Evolutionary conservation across 2,888 invertebrate species (phyloP).

Genomic region (Orthosia cruda): DNA sequence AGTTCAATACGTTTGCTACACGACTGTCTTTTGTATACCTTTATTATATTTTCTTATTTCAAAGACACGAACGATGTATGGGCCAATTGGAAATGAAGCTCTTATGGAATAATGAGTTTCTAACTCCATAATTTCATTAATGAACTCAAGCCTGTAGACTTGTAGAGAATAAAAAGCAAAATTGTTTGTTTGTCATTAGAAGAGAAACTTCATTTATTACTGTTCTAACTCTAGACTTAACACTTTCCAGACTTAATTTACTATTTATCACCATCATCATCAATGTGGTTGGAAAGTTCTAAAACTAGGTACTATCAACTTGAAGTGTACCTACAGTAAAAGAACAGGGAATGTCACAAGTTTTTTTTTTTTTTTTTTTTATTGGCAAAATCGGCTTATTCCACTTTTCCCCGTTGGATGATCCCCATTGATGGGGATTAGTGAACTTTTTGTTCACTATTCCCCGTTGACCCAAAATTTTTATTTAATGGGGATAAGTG

Average conservation of each 20-base stretch:
- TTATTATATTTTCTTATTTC: not conserved
- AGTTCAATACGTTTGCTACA: not conserved
- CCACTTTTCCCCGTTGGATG: no score
- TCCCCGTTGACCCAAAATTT: no score
- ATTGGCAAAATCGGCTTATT: no score
- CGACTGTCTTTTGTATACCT: not conserved
- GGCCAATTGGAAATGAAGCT: not conserved
- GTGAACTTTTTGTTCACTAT: no score
- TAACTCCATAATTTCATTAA: not conserved
- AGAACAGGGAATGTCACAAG: no score
- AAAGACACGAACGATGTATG: not conserved
- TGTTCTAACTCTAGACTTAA: not conserved
- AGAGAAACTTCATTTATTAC: not conserved
- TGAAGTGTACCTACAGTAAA: no score
- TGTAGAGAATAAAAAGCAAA: not conserved
- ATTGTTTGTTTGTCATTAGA: conserved; percentile 8
- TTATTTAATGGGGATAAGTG: no score
- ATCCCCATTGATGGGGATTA: no score
- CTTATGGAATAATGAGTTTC: not conserved
- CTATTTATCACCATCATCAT: not conserved
- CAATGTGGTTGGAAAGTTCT: conserved; percentile 35
- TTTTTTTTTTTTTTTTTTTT: no score
- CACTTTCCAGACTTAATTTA: conserved; percentile 17
- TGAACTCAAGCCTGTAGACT: not conserved
- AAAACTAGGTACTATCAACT: no score